Conservation (phyloP, 2,888 invertebrate genomes). For the Germaria angustata region DNA sequence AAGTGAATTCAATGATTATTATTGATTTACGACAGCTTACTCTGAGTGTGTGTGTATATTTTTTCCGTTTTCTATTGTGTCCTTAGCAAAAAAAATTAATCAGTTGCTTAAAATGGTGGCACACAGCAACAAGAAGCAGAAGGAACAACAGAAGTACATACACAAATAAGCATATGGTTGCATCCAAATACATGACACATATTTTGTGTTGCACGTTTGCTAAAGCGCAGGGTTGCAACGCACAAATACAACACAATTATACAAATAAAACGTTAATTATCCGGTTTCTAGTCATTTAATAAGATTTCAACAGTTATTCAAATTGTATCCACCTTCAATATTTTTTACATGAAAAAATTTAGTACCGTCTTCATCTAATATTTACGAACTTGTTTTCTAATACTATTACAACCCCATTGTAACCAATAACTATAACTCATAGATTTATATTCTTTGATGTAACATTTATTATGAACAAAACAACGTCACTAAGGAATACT, state of each 20-base stretch:
- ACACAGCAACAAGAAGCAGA: conserved; percentile 46
- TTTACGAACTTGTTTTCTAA: neutral
- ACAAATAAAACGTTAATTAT: too few relatives aligned
- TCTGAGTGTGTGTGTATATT: neutral
- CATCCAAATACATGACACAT: conserved; percentile 36
- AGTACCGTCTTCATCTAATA: too few relatives aligned
- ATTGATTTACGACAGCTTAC: conserved; percentile 32
- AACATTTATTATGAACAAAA: conserved; percentile 2
- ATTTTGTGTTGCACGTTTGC: conserved; percentile 39
- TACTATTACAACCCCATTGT: neutral
- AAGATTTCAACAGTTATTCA: neutral
- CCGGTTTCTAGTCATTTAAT: too few relatives aligned
- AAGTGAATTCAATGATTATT: conserved; percentile 34
- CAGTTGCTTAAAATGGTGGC: conserved; percentile 37
- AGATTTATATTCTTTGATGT: too few relatives aligned
- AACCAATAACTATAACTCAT: too few relatives aligned
- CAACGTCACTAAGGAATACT: neutral
- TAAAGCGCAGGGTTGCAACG: conserved; percentile 35
- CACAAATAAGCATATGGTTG: conserved; percentile 24
- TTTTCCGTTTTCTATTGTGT: conserved; percentile 22
- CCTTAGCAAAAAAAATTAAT: conserved; percentile 29
- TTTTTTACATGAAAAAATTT: too few relatives aligned
- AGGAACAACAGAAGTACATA: conserved; percentile 2
- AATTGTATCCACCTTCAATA: too few relatives aligned
- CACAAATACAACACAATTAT: too few relatives aligned